Base-by-base conservation (phyloP, 2,888 invertebrate genomes). In the Zele albiditarsus region DNA sequence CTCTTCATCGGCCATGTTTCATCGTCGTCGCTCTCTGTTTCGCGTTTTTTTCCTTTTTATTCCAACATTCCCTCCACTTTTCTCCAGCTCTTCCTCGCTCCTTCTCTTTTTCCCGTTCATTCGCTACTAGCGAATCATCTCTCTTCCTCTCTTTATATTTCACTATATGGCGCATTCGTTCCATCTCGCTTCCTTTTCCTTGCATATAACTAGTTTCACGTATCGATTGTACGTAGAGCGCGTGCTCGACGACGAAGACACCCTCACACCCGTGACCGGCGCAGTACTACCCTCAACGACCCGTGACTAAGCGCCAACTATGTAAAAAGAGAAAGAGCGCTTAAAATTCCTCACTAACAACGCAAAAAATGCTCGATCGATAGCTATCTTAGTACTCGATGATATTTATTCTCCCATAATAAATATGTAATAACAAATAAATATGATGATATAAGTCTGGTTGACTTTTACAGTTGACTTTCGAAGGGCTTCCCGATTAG, bases 181-280 rank as follows among this genome's bases (percentile, higher is more conserved):
- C 20, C 20, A 53, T 53, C 20, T 53, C 20, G 53, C 53, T 69
- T 66, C 66, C 73, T 71, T 63, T 76, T 57, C 71, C 71, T 49
- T 65, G 78, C 74, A 78, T 70, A 46, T 71, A 68, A 74, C 77
- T 75, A 69, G 75, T 73, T 74, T 75, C 72, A 73, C 78, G 73
- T 87, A 87, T 87, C 86, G 87, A 87, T 87, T 82, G 80, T 53
- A 31, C 62, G 38, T 75, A 76, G 77, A 78, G 86, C 87, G 87
- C 86, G 82, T 87, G 87, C 85, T 81, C 85, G 76, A 80, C 76
- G 60, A 57, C 53, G 58, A 53, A 58, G 58, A 58, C 78, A 75
- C 77, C 76, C 60, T 71, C 28, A 75, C 49, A 42, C 33, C 67
- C 68, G 42, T 68, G 67, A 60, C 46, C 62, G 76, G 46, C 68